These are phyloP conservation scores for Aulostomus chinensis DNA, from an alignment of 2,797 vertebrate species.

Conservation along the genomic window DNA sequence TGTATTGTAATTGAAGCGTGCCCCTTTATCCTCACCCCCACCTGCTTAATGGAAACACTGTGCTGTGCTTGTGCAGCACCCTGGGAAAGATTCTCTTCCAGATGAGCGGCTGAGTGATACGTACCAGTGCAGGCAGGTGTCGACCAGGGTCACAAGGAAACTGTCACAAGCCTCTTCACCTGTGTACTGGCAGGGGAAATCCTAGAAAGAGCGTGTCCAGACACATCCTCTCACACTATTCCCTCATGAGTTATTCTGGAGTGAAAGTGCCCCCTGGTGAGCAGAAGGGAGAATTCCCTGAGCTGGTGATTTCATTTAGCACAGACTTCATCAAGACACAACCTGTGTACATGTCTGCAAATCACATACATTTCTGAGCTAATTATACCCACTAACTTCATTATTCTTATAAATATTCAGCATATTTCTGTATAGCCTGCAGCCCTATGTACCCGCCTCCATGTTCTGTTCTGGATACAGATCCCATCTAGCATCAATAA, in stretches of 20 bases:
- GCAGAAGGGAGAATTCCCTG: conserved; percentile 26
- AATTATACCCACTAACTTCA: conserved; percentile 30
- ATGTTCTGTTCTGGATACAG: conserved; percentile 54
- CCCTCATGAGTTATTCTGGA: conserved; percentile 24
- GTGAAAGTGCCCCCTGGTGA: conserved; percentile 64
- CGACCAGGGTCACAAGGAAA: conserved; percentile 46
- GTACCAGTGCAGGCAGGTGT: conserved; percentile 41
- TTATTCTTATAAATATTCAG: conserved; percentile 49
- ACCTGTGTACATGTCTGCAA: conserved; percentile 7
- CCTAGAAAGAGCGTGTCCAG: conserved; percentile 31
- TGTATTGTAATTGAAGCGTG: conserved; percentile 35
- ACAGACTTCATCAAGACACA: conserved; percentile 25
- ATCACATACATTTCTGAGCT: conserved; percentile 14
- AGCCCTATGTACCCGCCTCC: conserved; percentile 15
- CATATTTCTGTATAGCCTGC: conserved; percentile 34
- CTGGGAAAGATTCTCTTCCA: conserved; percentile 51
- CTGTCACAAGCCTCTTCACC: conserved; percentile 47
- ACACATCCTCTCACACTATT: conserved; percentile 19
- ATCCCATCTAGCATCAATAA: conserved; percentile 58
- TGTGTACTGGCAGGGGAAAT: conserved; percentile 21
- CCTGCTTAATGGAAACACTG: conserved; percentile 46
- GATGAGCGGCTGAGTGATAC: conserved; percentile 46
- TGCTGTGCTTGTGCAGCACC: conserved; percentile 27
- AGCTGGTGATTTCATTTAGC: conserved; percentile 23
- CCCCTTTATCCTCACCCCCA: conserved; percentile 53